A percentile compares a stretch with the other conserved stretches of the same genome.
These are phyloP conservation scores for Takifugu ocellatus DNA, from an alignment of 2,797 vertebrate genomes.

Conservation along the genomic window DNA sequence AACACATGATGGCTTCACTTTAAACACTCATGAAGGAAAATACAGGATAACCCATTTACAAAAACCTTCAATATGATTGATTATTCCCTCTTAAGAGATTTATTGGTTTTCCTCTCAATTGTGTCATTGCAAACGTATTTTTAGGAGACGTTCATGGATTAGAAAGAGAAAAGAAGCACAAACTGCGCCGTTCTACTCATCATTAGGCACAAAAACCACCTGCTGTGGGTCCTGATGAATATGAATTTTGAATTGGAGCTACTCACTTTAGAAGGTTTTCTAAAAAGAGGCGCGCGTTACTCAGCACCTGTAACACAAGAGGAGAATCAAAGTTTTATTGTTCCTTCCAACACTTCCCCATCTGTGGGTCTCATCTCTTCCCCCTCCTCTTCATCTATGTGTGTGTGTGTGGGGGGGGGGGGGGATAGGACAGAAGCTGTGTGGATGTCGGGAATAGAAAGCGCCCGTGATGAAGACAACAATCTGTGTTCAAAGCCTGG, in stretches of 20 bases:
- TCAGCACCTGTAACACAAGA: slow-evolving; percentile 79
- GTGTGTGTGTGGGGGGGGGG: slow-evolving; percentile 1
- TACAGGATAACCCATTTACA: too few species aligned
- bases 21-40: too few species aligned
- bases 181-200: too few species aligned
- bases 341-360: slow-evolving; percentile 1
- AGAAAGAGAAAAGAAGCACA: too few species aligned
- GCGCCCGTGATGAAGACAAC: slow-evolving; percentile 46
- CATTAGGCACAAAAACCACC: too few species aligned
- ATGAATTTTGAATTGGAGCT: neutral
- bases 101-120: too few species aligned
- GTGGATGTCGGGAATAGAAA: slow-evolving; percentile 50
- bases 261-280: slow-evolving; percentile 92
- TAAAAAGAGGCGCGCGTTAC: slow-evolving; percentile 88
- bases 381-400: slow-evolving; percentile 11
- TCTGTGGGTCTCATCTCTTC: slow-evolving; percentile 5
- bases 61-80: too few species aligned
- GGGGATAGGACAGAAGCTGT: slow-evolving; percentile 43
- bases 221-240: neutral
- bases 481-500: slow-evolving; percentile 54
- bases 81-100: too few species aligned
- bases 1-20: too few species aligned
- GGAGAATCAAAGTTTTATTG: slow-evolving; percentile 4
- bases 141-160: too few species aligned
- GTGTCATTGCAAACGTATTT: too few species aligned